Conservation (phyloP, 1,140 invertebrate genomes). For the Bicyclus anynana region DNA sequence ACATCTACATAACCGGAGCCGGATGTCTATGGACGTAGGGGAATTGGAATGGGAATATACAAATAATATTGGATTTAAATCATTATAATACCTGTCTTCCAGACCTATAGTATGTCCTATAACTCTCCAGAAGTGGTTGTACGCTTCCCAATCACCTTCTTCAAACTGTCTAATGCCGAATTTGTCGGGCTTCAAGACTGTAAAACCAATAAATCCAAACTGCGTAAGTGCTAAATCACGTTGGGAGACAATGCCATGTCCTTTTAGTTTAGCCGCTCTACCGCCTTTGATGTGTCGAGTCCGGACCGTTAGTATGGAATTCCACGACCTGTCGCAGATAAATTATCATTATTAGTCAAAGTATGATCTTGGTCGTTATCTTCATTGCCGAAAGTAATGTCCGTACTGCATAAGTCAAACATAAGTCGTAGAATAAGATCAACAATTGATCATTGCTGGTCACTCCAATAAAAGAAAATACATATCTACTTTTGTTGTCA, state of each 20-base stretch:
- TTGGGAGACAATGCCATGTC: slow-evolving; percentile 81
- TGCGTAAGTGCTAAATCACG: slow-evolving; percentile 90
- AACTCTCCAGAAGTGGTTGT: slow-evolving; percentile 90
- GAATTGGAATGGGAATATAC: too few relatives aligned
- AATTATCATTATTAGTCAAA: too few relatives aligned
- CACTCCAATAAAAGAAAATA: too few relatives aligned
- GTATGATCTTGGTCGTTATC: too few relatives aligned
- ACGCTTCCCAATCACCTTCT: slow-evolving; percentile 79
- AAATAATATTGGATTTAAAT: too few relatives aligned
- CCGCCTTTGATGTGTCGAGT: slow-evolving; percentile 82
- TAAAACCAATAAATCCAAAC: slow-evolving; percentile 91
- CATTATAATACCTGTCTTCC: slow-evolving; percentile 84
- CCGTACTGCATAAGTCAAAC: too few relatives aligned
- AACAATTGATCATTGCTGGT: too few relatives aligned
- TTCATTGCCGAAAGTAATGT: too few relatives aligned
- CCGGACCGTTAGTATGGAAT: slow-evolving; percentile 82
- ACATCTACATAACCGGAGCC: too few relatives aligned
- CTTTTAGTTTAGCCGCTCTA: slow-evolving; percentile 59
- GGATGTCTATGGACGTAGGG: too few relatives aligned
- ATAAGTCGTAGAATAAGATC: too few relatives aligned
- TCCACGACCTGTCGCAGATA: slow-evolving; percentile 75
- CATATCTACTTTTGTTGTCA: too few relatives aligned
- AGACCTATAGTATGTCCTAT: slow-evolving; percentile 89
- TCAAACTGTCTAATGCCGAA: slow-evolving; percentile 78
- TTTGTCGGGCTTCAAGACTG: slow-evolving; percentile 80